phyloP scores from a whole-genome alignment of 1,140 invertebrate genomes.

The Drosophila equinoxialis region DNA sequence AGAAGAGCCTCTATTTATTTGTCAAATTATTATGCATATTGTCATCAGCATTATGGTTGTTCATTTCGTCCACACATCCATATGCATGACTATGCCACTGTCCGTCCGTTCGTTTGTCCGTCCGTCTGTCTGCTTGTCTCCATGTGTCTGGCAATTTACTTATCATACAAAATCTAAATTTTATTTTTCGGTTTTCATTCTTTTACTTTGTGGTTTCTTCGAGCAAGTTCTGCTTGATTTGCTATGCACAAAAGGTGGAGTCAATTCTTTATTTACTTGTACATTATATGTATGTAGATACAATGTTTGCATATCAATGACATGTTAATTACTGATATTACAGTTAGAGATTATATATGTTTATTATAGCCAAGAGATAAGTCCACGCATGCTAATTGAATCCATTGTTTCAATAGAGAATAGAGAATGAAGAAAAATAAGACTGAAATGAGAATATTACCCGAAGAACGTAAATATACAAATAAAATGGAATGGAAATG shows the following conservation, averaged over 20 bases:
- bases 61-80: constrained; percentile 84
- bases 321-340: constrained; percentile 51
- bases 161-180: constrained; percentile 21
- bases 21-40: constrained; percentile 39
- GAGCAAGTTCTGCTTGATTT: constrained; percentile 23
- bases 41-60: constrained; percentile 35
- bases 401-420: too few relatives aligned
- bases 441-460: too few relatives aligned
- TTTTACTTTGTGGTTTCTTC: background rate
- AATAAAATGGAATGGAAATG: too few relatives aligned
- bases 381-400: background rate
- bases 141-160: constrained; percentile 14
- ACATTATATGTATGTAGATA: background rate
- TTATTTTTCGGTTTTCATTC: constrained; percentile 7
- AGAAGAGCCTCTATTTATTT: constrained; percentile 11
- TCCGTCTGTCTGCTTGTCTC: background rate
- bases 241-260: constrained; percentile 14
- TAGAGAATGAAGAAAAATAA: too few relatives aligned
- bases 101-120: background rate
- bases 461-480: too few relatives aligned
- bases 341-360: constrained; percentile 43
- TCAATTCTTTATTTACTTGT: constrained; percentile 1
- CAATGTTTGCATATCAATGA: constrained; percentile 54
- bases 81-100: constrained; percentile 40
- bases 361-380: background rate